These are phyloP conservation scores for Calyptommatus sinebrachiatus DNA, from an alignment of 2,113 vertebrate species.

Conservation along the genomic window DNA sequence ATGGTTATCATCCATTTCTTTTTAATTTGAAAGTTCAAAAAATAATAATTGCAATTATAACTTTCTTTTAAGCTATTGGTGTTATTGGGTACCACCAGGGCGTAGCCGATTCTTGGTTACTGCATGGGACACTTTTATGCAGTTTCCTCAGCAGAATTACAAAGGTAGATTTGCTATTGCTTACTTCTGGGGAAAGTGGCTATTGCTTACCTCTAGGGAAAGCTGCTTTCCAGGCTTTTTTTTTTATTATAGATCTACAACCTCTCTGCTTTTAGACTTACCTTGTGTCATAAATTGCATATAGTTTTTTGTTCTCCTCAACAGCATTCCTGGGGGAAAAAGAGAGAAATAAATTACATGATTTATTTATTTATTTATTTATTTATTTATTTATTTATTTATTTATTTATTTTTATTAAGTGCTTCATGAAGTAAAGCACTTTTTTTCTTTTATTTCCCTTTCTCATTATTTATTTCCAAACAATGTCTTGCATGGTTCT, in stretches of 20 bases:
- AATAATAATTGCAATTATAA: too few relatives aligned
- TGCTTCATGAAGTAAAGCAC: neutral
- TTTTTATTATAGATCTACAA: too few relatives aligned
- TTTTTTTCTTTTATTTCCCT: neutral
- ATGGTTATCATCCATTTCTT: too few relatives aligned
- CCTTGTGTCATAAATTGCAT: slow-evolving; percentile 91
- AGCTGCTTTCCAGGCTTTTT: too few relatives aligned
- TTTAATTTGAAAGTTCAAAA: too few relatives aligned
- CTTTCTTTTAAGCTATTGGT: too few relatives aligned
- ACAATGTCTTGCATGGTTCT: neutral
- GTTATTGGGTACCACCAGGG: neutral
- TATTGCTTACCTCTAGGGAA: too few relatives aligned
- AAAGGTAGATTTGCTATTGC: too few relatives aligned
- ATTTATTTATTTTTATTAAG: neutral
- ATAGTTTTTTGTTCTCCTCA: slow-evolving; percentile 91
- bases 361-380: neutral
- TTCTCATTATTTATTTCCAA: neutral
- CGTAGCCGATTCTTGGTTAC: neutral
- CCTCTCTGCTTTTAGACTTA: slow-evolving; percentile 61
- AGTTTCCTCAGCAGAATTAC: too few relatives aligned
- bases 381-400: slow-evolving; percentile 6
- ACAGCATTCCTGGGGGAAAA: slow-evolving; percentile 84
- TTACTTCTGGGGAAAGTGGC: too few relatives aligned
- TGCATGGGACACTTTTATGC: too few relatives aligned
- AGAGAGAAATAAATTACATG: slow-evolving; percentile 54